Conservation (phyloP, 2,113 vertebrate genomes). For the Hypocryptadius cinnamomeus region DNA sequence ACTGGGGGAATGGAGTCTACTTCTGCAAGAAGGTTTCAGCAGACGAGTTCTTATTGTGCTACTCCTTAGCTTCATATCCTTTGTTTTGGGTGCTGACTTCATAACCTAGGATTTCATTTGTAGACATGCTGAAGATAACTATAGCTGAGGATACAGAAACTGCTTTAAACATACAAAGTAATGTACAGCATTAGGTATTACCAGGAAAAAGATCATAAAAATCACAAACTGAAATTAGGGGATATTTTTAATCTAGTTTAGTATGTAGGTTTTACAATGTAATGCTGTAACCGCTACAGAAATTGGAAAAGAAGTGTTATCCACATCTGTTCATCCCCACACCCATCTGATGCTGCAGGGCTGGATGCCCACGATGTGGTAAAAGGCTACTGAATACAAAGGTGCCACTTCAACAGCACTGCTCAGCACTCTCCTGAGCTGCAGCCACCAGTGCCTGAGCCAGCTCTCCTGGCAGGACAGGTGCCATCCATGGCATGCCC, state of each 20-base stretch:
- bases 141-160: background rate
- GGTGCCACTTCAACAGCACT: background rate
- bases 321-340: background rate
- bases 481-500: background rate
- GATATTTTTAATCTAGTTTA: background rate
- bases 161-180: background rate
- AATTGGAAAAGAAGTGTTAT: background rate
- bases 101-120: background rate
- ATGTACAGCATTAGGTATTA: background rate
- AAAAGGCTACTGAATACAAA: background rate
- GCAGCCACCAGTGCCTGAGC: background rate
- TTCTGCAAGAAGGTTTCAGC: background rate
- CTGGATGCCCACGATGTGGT: accelerated
- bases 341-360: background rate
- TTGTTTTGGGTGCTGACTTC: background rate
- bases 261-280: background rate
- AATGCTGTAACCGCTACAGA: background rate
- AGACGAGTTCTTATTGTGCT: background rate
- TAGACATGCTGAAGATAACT: background rate
- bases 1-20: background rate
- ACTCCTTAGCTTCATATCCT: background rate
- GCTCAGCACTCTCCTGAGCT: background rate
- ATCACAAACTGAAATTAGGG: background rate
- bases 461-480: background rate
- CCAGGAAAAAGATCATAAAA: background rate